phyloP scores from a whole-genome alignment of 2,797 vertebrate genomes.

The Aplochiton taeniatus region DNA sequence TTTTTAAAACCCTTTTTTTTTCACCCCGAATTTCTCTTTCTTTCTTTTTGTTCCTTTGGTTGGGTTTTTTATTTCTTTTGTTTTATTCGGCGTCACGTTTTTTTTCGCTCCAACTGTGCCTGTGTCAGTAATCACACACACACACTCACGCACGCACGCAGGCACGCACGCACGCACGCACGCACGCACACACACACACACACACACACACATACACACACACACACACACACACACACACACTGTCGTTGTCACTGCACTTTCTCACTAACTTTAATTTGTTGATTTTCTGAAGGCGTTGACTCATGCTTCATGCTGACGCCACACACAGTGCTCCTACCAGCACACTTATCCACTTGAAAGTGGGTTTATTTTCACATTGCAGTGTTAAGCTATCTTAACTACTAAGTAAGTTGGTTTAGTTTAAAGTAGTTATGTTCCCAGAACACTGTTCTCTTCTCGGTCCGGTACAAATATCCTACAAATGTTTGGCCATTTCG shows the following conservation, averaged over 20 bases:
- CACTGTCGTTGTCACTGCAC: conserved; percentile 64
- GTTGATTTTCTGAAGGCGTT: conserved; percentile 61
- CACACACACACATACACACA: neutral
- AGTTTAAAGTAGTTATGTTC: too few species aligned
- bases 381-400: too few species aligned
- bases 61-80: conserved; percentile 35
- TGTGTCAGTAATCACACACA: conserved; percentile 36
- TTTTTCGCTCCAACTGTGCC: neutral
- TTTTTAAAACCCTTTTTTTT: conserved; percentile 75
- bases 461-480: too few species aligned
- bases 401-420: too few species aligned
- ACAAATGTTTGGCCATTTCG: too few species aligned
- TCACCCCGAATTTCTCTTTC: conserved; percentile 54
- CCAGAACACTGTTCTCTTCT: too few species aligned
- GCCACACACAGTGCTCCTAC: conserved; percentile 7
- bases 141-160: neutral
- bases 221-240: neutral
- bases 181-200: neutral
- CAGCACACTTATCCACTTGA: too few species aligned
- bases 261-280: conserved; percentile 72
- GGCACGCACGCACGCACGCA: conserved; percentile 53
- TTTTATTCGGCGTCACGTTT: neutral
- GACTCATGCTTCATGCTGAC: conserved; percentile 46
- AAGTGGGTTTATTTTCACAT: too few species aligned
- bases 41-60: conserved; percentile 62